phyloP scores from a whole-genome alignment of 2,888 invertebrate genomes.

The Pseudanteris insignis region DNA sequence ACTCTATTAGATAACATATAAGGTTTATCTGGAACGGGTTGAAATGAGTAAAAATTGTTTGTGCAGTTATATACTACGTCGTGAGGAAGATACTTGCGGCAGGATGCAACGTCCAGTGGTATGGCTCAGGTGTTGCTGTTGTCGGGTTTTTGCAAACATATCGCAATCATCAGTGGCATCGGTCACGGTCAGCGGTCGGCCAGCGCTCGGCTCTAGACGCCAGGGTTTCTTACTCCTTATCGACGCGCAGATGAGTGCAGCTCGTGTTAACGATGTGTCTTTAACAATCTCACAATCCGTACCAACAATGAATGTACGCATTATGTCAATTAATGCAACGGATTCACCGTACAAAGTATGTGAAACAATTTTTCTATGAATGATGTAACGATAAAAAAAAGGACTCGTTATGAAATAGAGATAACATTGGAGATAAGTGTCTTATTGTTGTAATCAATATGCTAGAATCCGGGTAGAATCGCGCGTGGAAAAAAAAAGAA shows the following conservation, averaged over 20 bases:
- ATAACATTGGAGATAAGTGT: conserved; percentile 22
- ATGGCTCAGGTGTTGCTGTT: conserved; percentile 42
- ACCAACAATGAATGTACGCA: conserved; percentile 28
- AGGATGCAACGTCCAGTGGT: conserved; percentile 35
- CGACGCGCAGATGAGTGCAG: conserved; percentile 36
- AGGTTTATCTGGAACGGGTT: conserved; percentile 34
- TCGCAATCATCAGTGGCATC: conserved; percentile 49
- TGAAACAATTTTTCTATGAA: conserved; percentile 10
- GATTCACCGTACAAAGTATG: conserved; percentile 24
- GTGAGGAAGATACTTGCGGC: conserved; percentile 39
- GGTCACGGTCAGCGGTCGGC: conserved; percentile 47
- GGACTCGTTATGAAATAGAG: conserved; percentile 21
- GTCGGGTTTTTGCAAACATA: conserved; percentile 48
- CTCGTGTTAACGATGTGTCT: conserved; percentile 43
- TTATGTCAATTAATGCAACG: conserved; percentile 32
- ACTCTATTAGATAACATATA: conserved; percentile 27
- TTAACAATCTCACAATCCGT: conserved; percentile 30
- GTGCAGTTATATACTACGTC: conserved; percentile 31
- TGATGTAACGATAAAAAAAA: conserved; percentile 23
- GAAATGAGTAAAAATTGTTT: conserved; percentile 30
- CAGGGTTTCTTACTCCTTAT: conserved; percentile 29
- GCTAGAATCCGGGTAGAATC: conserved; percentile 3
- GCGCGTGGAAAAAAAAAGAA: background rate
- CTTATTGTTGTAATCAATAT: conserved; percentile 19
- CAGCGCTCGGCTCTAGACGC: conserved; percentile 39